Base-by-base conservation (phyloP, 2,113 vertebrate species). In the Tichodroma muraria region DNA sequence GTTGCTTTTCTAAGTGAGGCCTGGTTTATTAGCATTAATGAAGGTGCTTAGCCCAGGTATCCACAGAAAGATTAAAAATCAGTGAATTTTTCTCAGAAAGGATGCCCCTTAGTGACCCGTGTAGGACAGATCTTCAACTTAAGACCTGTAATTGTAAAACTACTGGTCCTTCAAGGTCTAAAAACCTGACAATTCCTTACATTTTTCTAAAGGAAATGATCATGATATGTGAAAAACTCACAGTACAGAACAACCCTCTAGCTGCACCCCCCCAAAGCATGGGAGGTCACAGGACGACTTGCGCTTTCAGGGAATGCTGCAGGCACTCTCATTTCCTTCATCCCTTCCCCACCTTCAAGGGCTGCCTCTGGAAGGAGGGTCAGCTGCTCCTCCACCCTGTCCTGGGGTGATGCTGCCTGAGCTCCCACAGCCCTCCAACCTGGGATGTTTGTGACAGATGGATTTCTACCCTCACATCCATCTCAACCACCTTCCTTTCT, bases 261-360 rank as follows among this genome's bases (percentile, higher is more conserved):
- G 42, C 42, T 77, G 50, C 27, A 33, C 31, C 31, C 15, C 40
- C 33, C 35, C 10, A 40, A n/a, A 37, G 11, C 0, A 0, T 5
- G 18, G 10, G 15, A 66, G 15, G 38, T 31, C 37, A 27, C 42
- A n/a, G 81, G 10, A 54, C 8, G 10, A 54, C 8, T 30, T 12
- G 8, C 2, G 12, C 18, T 24, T 81, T 20, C 54, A 49, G 28
- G 44, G 18, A 66, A 53, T 40, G 9, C 37, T 61, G 59, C 47
- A 54, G 44, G 59, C 18, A 22, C 11, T 19, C 31, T 30, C 2
- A 0, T 4, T 56, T 49, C 16, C 18, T 80, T 56, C 35, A 35
- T n/a, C 19, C 3, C 31, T 40, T 37, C 2, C 33, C 33, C 47
- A 75, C 13, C n/a, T 64, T 22, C 47, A 50, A 37, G 7, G 23